phyloP scores from a whole-genome alignment of 2,888 invertebrate genomes.

The Vesta saturnalis region DNA sequence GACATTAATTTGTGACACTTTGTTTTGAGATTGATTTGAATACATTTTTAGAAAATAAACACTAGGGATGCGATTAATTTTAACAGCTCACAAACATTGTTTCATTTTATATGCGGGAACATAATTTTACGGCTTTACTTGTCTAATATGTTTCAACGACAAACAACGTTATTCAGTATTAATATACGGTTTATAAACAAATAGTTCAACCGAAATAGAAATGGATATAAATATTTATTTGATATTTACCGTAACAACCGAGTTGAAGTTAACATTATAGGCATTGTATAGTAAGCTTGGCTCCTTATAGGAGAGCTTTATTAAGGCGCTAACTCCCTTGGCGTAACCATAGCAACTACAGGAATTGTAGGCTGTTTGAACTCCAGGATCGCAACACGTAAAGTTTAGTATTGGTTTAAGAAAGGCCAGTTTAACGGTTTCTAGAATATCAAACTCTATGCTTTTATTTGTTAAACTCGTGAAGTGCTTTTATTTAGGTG shows the following conservation, averaged over 20 bases:
- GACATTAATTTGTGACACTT: slow-evolving; percentile 3
- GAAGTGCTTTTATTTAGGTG: slow-evolving; percentile 15
- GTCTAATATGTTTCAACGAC: slow-evolving; percentile 1
- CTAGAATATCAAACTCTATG: slow-evolving; percentile 14
- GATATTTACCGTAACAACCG: slow-evolving; percentile 52
- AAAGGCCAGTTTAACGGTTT: slow-evolving; percentile 37
- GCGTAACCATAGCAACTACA: slow-evolving; percentile 50
- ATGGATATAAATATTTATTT: slow-evolving; percentile 44
- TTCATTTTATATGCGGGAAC: background rate
- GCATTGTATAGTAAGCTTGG: slow-evolving; percentile 43
- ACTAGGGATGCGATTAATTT: background rate
- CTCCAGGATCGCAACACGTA: slow-evolving; percentile 40
- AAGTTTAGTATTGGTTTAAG: slow-evolving; percentile 32
- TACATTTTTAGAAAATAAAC: slow-evolving; percentile 11
- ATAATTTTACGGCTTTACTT: background rate
- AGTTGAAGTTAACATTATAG: slow-evolving; percentile 52
- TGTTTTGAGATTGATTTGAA: background rate
- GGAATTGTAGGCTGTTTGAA: slow-evolving; percentile 44
- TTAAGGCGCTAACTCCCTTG: slow-evolving; percentile 51
- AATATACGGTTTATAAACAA: slow-evolving; percentile 1
- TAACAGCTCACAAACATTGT: slow-evolving; percentile 3
- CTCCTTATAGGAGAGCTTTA: slow-evolving; percentile 50
- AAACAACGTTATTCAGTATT: background rate
- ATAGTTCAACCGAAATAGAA: background rate
- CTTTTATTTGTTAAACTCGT: slow-evolving; percentile 11